These are phyloP conservation scores for Champsocephalus esox DNA, from an alignment of 2,797 vertebrate genomes.

Conservation along the genomic window DNA sequence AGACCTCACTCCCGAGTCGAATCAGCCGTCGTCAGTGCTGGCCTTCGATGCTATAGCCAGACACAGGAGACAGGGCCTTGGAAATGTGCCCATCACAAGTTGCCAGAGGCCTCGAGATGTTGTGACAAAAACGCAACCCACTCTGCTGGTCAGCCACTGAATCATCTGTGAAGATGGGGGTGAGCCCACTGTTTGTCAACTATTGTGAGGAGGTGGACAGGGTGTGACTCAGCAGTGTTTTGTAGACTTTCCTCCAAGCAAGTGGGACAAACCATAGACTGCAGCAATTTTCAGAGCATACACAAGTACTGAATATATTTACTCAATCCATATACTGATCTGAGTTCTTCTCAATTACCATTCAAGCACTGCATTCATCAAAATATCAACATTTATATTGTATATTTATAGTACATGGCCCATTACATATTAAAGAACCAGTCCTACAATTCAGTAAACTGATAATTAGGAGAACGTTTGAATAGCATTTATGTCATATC, in stretches of 20 bases:
- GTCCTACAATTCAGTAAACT: neutral
- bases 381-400: neutral
- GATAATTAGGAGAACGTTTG: neutral
- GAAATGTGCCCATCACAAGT: slow-evolving; percentile 56
- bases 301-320: slow-evolving; percentile 2
- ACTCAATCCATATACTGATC: slow-evolving; percentile 1
- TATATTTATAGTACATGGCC: neutral
- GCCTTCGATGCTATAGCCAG: slow-evolving; percentile 55
- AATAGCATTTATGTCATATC: neutral
- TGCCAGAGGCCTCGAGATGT: slow-evolving; percentile 59
- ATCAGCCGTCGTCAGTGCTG: slow-evolving; percentile 45
- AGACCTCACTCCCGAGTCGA: slow-evolving; percentile 55
- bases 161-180: slow-evolving; percentile 65
- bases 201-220: slow-evolving; percentile 67
- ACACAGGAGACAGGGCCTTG: slow-evolving; percentile 65
- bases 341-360: slow-evolving; percentile 3
- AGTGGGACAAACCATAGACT: slow-evolving; percentile 32
- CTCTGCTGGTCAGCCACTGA: slow-evolving; percentile 59
- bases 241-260: slow-evolving; percentile 54
- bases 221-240: slow-evolving; percentile 68
- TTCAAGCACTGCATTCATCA: slow-evolving; percentile 11
- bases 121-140: slow-evolving; percentile 70
- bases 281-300: slow-evolving; percentile 23
- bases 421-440: neutral
- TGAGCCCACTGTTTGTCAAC: slow-evolving; percentile 65